Evolutionary conservation across 1,140 invertebrate species (phyloP).

Genomic region (Alviniconcha marisindica): DNA sequence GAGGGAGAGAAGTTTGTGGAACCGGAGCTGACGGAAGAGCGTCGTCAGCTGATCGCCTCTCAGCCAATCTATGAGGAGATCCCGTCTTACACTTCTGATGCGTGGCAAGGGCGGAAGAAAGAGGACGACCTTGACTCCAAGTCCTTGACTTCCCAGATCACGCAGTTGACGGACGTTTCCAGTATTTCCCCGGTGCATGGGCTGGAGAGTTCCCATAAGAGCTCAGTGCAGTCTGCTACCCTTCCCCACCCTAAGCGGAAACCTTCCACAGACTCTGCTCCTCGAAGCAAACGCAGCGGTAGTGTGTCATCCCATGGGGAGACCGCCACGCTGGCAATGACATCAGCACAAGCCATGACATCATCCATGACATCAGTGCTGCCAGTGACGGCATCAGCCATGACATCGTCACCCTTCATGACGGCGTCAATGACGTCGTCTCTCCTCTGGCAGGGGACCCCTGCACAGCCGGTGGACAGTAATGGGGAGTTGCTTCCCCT

Average conservation of each 20-base stretch:
- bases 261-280: not conserved
- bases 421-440: slow-evolving; percentile 44
- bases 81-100: slow-evolving; percentile 24
- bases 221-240: not conserved
- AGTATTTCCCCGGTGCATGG: not conserved
- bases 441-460: slow-evolving; percentile 29
- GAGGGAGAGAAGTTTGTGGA: slow-evolving; percentile 35
- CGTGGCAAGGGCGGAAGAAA: not conserved
- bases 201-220: not conserved
- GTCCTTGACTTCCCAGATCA: not conserved
- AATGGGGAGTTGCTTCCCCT: slow-evolving; percentile 32
- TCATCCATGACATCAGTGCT: slow-evolving; percentile 34
- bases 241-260: slow-evolving; percentile 16
- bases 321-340: not conserved
- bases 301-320: not conserved
- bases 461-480: slow-evolving; percentile 39
- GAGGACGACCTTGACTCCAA: not conserved
- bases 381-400: not conserved
- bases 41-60: slow-evolving; percentile 59
- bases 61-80: slow-evolving; percentile 74
- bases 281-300: not conserved
- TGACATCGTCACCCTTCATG: slow-evolving; percentile 31
- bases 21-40: slow-evolving; percentile 53
- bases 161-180: not conserved
- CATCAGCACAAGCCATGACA: slow-evolving; percentile 23